phyloP scores from a whole-genome alignment of 2,888 invertebrate genomes.

The Chouioia cunea region DNA sequence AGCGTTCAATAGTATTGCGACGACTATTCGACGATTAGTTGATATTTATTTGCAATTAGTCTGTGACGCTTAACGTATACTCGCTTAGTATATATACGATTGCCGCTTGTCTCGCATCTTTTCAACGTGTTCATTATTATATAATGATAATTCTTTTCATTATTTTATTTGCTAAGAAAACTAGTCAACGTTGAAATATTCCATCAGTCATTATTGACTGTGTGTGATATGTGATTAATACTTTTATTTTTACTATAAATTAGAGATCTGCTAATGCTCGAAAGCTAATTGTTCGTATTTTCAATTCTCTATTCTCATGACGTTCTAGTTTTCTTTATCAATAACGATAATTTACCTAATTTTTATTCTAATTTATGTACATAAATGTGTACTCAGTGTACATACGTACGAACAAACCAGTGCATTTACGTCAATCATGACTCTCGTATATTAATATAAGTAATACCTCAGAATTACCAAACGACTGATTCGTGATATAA shows the following conservation, averaged over 20 bases:
- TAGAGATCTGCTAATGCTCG: too few species aligned
- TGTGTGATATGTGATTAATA: too few species aligned
- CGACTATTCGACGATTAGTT: slow-evolving; percentile 18
- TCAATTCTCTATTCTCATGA: too few species aligned
- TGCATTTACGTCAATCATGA: slow-evolving; percentile 36
- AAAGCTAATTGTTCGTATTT: too few species aligned
- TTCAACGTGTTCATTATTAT: neutral
- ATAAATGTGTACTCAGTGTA: slow-evolving; percentile 30
- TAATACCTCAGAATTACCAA: slow-evolving; percentile 36
- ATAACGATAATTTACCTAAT: neutral
- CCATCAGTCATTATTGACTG: too few species aligned
- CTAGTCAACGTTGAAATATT: too few species aligned
- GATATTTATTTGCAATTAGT: slow-evolving; percentile 15
- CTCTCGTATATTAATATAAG: slow-evolving; percentile 6
- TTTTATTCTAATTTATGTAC: slow-evolving; percentile 23
- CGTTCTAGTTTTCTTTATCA: too few species aligned
- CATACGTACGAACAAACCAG: slow-evolving; percentile 6
- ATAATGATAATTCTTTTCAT: slow-evolving; percentile 9
- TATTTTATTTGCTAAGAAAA: too few species aligned
- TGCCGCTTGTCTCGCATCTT: slow-evolving; percentile 11
- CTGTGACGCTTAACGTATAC: slow-evolving; percentile 31
- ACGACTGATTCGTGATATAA: slow-evolving; percentile 30
- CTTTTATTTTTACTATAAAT: too few species aligned
- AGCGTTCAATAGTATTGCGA: slow-evolving; percentile 10
- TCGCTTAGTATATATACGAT: slow-evolving; percentile 24